Percentiles rank a stretch among this genome's conserved stretches.
phyloP scores from a whole-genome alignment of 2,888 invertebrate genomes.

The Notocelia uddmanniana region DNA sequence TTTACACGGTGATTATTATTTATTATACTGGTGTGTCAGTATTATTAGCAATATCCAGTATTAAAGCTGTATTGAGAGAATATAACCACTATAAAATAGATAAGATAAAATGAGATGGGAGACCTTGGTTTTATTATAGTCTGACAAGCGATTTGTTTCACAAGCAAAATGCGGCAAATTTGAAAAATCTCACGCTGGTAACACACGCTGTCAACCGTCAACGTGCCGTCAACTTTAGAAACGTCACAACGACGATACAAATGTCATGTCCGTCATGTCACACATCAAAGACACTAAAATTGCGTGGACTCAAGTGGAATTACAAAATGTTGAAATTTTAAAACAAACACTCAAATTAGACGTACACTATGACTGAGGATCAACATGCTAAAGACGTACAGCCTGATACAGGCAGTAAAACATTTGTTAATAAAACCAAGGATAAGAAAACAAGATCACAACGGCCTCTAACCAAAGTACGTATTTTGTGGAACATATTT shows the following conservation, averaged over 20 bases:
- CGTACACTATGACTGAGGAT: slow-evolving; percentile 84
- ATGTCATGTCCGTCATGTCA: no score
- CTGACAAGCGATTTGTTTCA: no score
- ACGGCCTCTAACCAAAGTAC: slow-evolving; percentile 89
- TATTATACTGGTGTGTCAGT: no score
- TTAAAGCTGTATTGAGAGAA: no score
- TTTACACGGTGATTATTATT: no score
- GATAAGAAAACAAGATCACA: slow-evolving; percentile 87
- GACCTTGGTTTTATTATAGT: no score
- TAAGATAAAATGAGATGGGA: no score
- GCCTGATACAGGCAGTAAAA: slow-evolving; percentile 79
- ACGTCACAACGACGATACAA: slow-evolving; percentile 35
- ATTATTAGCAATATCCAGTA: no score
- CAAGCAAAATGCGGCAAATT: no score
- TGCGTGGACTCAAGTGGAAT: slow-evolving; percentile 34
- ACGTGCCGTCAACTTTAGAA: slow-evolving; percentile 22
- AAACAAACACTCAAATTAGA: slow-evolving; percentile 50
- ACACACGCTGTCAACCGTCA: no score
- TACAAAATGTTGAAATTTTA: slow-evolving; percentile 47
- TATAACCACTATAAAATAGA: no score
- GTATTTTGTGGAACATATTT: slow-evolving; percentile 48
- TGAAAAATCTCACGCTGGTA: no score
- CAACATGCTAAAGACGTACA: slow-evolving; percentile 84
- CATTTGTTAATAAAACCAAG: slow-evolving; percentile 80
- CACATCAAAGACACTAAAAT: slow-evolving; percentile 31